Evolutionary conservation across 2,113 vertebrate genomes (phyloP).

Genomic region (Notiomystis cincta): DNA sequence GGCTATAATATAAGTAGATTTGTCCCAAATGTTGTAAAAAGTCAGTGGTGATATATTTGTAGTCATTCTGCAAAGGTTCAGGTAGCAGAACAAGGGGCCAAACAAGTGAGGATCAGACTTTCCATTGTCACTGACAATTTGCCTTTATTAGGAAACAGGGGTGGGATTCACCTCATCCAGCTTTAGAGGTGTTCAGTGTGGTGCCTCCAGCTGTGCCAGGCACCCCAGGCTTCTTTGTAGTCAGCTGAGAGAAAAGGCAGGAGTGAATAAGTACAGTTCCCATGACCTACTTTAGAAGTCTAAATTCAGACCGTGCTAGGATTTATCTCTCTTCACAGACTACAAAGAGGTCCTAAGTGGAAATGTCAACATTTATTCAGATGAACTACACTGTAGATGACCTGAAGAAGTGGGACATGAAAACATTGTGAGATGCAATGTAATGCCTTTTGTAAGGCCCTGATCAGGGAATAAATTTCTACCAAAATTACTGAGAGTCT

Average conservation of each 20-base stretch:
- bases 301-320: background rate
- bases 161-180: background rate
- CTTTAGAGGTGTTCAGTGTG: background rate
- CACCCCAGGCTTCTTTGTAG: background rate
- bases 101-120: background rate
- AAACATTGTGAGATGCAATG: background rate
- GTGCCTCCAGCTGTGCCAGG: background rate
- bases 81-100: background rate
- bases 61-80: background rate
- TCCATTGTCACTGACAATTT: background rate
- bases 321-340: background rate
- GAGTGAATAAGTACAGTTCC: background rate
- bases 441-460: background rate
- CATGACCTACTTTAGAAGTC: constrained; percentile 37
- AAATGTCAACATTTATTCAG: background rate
- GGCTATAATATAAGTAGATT: background rate
- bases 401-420: background rate
- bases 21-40: background rate
- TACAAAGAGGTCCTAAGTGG: background rate
- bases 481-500: background rate
- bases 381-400: background rate
- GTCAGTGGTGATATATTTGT: background rate
- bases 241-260: background rate
- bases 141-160: background rate
- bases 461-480: background rate